Conservation (phyloP, 2,888 invertebrate species). For the Nemotelus pantherinus region DNA sequence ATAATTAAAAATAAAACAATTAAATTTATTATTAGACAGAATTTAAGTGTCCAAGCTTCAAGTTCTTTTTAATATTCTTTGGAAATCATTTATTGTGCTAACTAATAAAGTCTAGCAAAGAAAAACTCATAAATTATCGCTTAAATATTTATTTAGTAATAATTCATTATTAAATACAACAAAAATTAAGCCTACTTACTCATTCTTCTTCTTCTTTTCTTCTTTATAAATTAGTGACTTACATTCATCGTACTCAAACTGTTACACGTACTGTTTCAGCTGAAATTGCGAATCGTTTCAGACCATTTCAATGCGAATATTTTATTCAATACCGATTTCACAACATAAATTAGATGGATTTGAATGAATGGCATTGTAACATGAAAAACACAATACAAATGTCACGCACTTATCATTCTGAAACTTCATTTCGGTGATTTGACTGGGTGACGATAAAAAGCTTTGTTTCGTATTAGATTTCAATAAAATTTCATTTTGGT, state of each 20-base stretch:
- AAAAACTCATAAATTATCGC: neutral
- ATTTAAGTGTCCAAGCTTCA: too few relatives aligned
- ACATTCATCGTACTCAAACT: constrained; percentile 8
- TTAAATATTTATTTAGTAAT: constrained; percentile 43
- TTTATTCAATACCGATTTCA: neutral
- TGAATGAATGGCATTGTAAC: too few relatives aligned
- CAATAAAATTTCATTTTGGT: constrained; percentile 13
- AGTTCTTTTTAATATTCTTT: too few relatives aligned
- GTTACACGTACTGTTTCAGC: neutral
- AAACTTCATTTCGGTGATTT: neutral
- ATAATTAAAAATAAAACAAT: too few relatives aligned
- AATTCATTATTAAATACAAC: constrained; percentile 42
- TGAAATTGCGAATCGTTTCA: neutral
- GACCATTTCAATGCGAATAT: neutral
- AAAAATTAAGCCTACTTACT: constrained; percentile 38
- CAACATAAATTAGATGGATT: too few relatives aligned
- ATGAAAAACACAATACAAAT: too few relatives aligned
- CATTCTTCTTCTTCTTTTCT: constrained; percentile 1
- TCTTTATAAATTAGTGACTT: constrained; percentile 38
- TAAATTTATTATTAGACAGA: too few relatives aligned
- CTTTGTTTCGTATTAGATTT: neutral
- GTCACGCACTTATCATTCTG: neutral
- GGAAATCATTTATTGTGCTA: too few relatives aligned
- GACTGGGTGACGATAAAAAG: constrained; percentile 23
- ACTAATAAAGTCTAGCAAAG: neutral